Conservation (phyloP, 2,113 vertebrate species). For the Perognathus longimembris region DNA sequence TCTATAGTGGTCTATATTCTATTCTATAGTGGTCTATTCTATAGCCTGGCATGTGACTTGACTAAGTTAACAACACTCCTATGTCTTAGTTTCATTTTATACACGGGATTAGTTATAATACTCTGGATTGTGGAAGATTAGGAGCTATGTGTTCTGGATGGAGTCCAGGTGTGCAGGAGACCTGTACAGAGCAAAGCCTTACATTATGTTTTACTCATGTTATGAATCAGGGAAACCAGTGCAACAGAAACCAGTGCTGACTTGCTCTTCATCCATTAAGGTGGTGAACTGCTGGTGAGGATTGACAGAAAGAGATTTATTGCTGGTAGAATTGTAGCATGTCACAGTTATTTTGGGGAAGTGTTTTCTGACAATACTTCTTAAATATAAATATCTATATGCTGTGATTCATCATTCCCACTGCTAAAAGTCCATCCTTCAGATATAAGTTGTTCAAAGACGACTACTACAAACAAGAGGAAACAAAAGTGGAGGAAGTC, state of each 20-base stretch:
- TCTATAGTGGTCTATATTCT: not conserved
- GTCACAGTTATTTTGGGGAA: not conserved
- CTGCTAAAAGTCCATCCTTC: not conserved
- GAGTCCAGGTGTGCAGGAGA: not conserved
- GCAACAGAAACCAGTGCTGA: not conserved
- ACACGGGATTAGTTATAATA: not conserved
- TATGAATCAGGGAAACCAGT: slow-evolving; percentile 9
- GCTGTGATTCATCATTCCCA: not conserved
- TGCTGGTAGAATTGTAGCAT: not conserved
- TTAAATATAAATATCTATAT: not conserved
- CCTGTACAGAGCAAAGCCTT: not conserved
- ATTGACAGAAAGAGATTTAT: not conserved
- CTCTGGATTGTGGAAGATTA: not conserved
- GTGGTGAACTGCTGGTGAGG: not conserved
- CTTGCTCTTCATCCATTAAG: too few relatives aligned
- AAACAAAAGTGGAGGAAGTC: not conserved
- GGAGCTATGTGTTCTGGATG: not conserved
- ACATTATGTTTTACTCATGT: not conserved
- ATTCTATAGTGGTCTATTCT: not conserved
- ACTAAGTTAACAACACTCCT: not conserved
- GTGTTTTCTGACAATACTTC: not conserved
- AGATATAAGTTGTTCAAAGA: not conserved
- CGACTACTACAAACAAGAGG: not conserved
- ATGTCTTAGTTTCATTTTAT: not conserved
- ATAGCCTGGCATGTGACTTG: not conserved